Conservation (phyloP, 2,888 invertebrate genomes). For the Dorcus hopei region DNA sequence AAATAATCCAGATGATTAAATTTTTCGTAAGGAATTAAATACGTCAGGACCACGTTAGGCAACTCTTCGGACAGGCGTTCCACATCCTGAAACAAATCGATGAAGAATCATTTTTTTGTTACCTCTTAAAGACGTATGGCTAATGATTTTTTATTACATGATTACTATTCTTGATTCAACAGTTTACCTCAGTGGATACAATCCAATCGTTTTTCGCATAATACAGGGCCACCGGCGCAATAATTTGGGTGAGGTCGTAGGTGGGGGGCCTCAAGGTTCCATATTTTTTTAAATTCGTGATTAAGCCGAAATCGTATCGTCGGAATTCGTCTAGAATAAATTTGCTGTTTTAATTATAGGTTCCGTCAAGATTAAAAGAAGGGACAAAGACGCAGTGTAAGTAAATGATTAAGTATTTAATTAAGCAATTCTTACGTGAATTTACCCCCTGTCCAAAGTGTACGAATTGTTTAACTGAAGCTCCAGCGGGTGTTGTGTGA, state of each 20-base stretch:
- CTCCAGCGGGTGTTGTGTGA: slow-evolving; percentile 38
- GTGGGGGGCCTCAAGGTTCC: slow-evolving; percentile 22
- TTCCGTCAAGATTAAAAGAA: not conserved
- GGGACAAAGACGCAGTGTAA: not conserved
- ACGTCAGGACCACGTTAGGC: slow-evolving; percentile 30
- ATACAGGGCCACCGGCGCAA: slow-evolving; percentile 23
- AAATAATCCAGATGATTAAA: slow-evolving; percentile 45
- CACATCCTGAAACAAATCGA: slow-evolving; percentile 20
- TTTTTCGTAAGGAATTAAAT: slow-evolving; percentile 33
- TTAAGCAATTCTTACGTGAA: slow-evolving; percentile 33
- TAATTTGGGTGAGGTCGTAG: slow-evolving; percentile 23
- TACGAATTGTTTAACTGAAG: slow-evolving; percentile 59
- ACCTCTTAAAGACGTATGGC: not conserved
- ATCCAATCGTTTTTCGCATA: slow-evolving; percentile 30
- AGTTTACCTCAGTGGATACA: slow-evolving; percentile 12
- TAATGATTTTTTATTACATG: not conserved
- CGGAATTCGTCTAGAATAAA: slow-evolving; percentile 24
- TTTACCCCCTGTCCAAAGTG: slow-evolving; percentile 68
- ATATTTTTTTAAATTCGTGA: slow-evolving; percentile 24
- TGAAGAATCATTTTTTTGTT: not conserved
- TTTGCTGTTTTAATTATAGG: not conserved
- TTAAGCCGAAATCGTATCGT: slow-evolving; percentile 26
- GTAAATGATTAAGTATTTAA: too few relatives aligned
- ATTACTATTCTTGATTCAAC: too few relatives aligned
- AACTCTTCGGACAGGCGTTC: slow-evolving; percentile 25